These are phyloP conservation scores for Drosophila neonasuta DNA, from an alignment of 2,888 invertebrate species.

Conservation along the genomic window DNA sequence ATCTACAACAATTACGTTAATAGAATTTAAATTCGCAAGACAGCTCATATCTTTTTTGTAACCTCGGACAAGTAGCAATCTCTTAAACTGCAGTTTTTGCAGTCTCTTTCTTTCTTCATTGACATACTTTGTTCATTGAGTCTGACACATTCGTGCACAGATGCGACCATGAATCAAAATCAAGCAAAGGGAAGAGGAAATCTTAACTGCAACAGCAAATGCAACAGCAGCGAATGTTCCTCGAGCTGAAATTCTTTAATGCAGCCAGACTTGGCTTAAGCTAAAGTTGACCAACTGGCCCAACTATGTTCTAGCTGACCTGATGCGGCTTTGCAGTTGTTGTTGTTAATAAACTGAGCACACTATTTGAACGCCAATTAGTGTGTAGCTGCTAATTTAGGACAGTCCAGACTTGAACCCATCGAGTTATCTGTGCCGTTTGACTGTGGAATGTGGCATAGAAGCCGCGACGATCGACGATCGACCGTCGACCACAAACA, in stretches of 20 bases:
- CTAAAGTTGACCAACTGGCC: slow-evolving; percentile 54
- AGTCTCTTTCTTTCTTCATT: not conserved
- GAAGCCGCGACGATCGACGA: not conserved
- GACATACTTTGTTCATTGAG: not conserved
- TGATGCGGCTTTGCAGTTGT: slow-evolving; percentile 25
- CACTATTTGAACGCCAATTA: slow-evolving; percentile 71
- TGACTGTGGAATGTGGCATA: slow-evolving; percentile 43
- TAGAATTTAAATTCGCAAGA: not conserved
- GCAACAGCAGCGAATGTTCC: not conserved
- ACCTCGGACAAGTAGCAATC: too few species aligned
- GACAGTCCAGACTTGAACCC: slow-evolving; percentile 58
- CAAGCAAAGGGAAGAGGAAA: too few species aligned
- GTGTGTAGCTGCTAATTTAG: slow-evolving; percentile 68
- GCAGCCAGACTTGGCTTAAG: not conserved
- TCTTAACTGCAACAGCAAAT: not conserved
- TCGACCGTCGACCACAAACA: slow-evolving; percentile 16
- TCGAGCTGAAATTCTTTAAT: not conserved
- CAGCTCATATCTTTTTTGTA: not conserved
- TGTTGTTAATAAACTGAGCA: slow-evolving; percentile 45
- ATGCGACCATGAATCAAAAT: not conserved
- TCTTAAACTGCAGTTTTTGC: too few species aligned
- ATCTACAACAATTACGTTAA: not conserved
- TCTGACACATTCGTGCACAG: not conserved
- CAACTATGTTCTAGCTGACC: slow-evolving; percentile 43
- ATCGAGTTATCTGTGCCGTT: slow-evolving; percentile 39